Conservation (phyloP, 2,888 invertebrate species). For the Drosophila suboccidentalis region DNA sequence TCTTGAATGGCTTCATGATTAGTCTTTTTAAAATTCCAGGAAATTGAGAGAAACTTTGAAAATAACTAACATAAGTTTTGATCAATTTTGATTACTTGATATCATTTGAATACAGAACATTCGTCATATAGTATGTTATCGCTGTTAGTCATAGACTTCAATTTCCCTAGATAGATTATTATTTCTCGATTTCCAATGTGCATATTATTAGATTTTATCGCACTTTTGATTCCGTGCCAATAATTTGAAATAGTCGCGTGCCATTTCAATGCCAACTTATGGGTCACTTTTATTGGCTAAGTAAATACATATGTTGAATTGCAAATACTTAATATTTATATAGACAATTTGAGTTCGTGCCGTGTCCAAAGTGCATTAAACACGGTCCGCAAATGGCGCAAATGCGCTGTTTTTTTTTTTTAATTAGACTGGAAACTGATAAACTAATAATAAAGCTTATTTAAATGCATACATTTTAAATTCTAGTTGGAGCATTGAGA, state of each 20-base stretch:
- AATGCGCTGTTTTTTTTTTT: not conserved
- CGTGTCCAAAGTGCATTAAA: slow-evolving; percentile 41
- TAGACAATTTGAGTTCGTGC: slow-evolving; percentile 31
- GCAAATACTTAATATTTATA: slow-evolving; percentile 40
- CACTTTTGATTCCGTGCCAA: slow-evolving; percentile 25
- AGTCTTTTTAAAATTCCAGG: not conserved
- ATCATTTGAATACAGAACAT: not conserved
- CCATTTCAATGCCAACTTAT: slow-evolving; percentile 20
- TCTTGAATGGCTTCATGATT: not conserved
- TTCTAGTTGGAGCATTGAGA: not conserved
- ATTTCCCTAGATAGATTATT: not conserved
- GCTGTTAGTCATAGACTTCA: not conserved
- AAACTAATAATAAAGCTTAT: not conserved
- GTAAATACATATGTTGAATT: not conserved
- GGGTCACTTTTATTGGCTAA: not conserved
- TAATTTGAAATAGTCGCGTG: slow-evolving; percentile 34
- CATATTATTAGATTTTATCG: not conserved
- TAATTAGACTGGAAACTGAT: not conserved
- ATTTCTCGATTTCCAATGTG: not conserved
- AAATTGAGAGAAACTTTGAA: not conserved
- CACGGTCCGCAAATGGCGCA: not conserved
- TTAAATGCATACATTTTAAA: not conserved
- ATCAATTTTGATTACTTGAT: not conserved
- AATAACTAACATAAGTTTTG: not conserved
- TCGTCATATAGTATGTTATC: not conserved